Evolutionary conservation across 2,797 vertebrate species (phyloP).

Genomic region (Pangasius macronema): DNA sequence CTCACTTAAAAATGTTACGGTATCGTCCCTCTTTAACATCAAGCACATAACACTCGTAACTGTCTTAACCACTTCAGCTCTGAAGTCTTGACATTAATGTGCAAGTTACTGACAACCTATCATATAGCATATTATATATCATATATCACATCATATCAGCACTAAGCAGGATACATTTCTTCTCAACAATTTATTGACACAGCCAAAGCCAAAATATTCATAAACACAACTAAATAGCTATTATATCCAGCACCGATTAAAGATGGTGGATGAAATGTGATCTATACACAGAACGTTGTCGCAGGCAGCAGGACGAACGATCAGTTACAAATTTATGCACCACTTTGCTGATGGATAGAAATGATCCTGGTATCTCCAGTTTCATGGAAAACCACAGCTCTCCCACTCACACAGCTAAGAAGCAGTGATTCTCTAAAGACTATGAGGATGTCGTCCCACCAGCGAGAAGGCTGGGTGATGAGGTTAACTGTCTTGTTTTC

Average conservation of each 20-base stretch:
- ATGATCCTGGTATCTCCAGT: not conserved
- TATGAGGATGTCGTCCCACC: not conserved
- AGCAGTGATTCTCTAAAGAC: not conserved
- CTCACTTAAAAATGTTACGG: too few species aligned
- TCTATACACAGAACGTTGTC: not conserved
- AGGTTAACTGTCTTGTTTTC: constrained; percentile 36
- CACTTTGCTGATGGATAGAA: not conserved
- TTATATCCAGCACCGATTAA: not conserved
- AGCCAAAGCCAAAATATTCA: not conserved
- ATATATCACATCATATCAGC: not conserved
- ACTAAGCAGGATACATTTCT: not conserved
- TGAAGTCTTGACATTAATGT: not conserved
- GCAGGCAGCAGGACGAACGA: not conserved
- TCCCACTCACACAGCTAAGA: not conserved
- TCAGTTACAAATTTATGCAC: constrained; percentile 14
- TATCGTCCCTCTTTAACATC: too few species aligned
- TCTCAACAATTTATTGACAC: too few species aligned
- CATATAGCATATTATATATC: not conserved
- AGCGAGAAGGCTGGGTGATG: not conserved
- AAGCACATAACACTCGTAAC: not conserved
- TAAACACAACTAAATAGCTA: not conserved
- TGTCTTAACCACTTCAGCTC: not conserved
- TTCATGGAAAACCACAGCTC: constrained; percentile 1
- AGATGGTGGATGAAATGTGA: not conserved
- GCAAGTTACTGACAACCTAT: not conserved